Percentiles rank a stretch among this genome's conserved stretches.
Evolutionary conservation across 2,797 vertebrate species (phyloP).

Genomic region (Dallia pectoralis): DNA sequence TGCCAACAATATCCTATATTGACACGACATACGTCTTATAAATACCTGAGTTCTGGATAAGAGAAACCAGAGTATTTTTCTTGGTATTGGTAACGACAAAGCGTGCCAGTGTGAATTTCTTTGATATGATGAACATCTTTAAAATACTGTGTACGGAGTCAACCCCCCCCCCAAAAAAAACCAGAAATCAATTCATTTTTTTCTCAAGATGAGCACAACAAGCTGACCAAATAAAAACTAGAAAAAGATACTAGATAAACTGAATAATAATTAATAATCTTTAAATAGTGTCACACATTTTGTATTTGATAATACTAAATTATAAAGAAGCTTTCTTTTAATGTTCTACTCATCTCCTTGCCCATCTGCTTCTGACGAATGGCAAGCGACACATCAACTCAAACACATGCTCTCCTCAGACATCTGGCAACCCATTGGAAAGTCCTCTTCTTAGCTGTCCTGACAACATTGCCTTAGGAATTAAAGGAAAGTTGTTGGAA

Average conservation of each 20-base stretch:
- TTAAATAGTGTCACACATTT: constrained; percentile 87
- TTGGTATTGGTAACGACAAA: constrained; percentile 12
- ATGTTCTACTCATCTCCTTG: constrained; percentile 57
- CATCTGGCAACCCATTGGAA: constrained; percentile 71
- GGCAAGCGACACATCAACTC: constrained; percentile 72
- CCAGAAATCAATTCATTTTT: constrained; percentile 53
- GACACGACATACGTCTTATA: constrained; percentile 15
- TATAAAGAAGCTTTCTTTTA: constrained; percentile 76
- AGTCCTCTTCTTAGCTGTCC: constrained; percentile 76
- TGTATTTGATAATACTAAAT: constrained; percentile 87
- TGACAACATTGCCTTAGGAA: constrained; percentile 68
- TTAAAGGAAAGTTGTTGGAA: constrained; percentile 35
- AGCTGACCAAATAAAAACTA: constrained; percentile 72
- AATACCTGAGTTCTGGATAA: constrained; percentile 78
- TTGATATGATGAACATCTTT: constrained; percentile 56
- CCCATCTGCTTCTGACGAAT: constrained; percentile 55
- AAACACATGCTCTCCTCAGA: constrained; percentile 69
- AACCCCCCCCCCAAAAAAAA: constrained; percentile 63
- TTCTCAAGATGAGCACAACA: constrained; percentile 78
- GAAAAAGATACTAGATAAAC: constrained; percentile 79
- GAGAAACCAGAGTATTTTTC: constrained; percentile 60
- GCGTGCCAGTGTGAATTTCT: constrained; percentile 17
- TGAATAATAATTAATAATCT: constrained; percentile 80
- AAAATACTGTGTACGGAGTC: constrained; percentile 67
- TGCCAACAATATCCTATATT: not conserved